Base-by-base conservation (phyloP, 1,140 invertebrate genomes). In the Thereuonema tuberculata region DNA sequence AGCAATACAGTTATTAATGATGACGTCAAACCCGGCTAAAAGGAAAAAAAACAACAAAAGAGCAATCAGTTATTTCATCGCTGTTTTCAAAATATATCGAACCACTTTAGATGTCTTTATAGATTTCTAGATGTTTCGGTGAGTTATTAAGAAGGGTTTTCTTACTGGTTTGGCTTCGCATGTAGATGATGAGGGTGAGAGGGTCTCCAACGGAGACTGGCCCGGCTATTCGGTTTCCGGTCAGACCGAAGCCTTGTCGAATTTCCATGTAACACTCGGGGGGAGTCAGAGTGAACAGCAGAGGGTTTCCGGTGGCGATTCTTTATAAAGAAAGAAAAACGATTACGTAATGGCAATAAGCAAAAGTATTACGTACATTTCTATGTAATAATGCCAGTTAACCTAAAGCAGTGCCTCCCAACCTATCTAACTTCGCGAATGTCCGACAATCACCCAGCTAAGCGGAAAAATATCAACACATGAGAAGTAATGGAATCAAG, bases 231-330 rank as follows among this genome's bases (percentile, higher is more conserved):
- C 89, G 75, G 23, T 84, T 84, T 48, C 89, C 89, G 49, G 80
- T 80, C 1, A 65, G 61, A 21, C 65, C 61, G 59, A 69, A 93
- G 20, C 90, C 90, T 65, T 89, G 84, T 58, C 89, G 78, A 67
- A 94, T 92, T 75, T 93, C 90, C 91, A 94, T 95, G 75, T 93
- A 92, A 70, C 89, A 93, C 72, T 93, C 89, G 0, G 90, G 91
- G 14, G 90, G 90, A 65, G 88, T 88, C 29, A 95, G 75, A 0
- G 90, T 93, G 66, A 93, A 94, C n/a, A 93, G 86, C 14, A 93
- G 87, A 14, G 90, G 90, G 76, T 92, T 93, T 53, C 89, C 90
- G 50, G 90, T 94, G 52, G 57, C 27, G 29, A 58, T 37, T 27
- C 57, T 58, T 5, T 24, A 5, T 24, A 5, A 58, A 25, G 5